Base-by-base conservation (phyloP, 2,888 invertebrate genomes). In the Protodeltote pygarga region DNA sequence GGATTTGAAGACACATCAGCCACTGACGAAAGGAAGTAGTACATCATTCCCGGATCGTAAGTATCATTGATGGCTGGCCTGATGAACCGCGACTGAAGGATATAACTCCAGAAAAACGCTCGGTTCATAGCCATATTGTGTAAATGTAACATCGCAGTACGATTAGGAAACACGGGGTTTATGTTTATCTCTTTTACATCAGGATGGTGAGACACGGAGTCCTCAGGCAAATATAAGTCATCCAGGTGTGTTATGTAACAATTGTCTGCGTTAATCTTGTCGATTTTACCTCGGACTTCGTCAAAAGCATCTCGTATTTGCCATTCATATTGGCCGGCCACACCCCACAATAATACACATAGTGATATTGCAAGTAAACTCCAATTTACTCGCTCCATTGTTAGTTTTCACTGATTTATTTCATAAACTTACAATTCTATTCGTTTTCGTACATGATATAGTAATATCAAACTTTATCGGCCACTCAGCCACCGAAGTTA, bases 11-110 rank as follows among this genome's bases (percentile, higher is more conserved):
- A 96, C 0, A 99, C 97, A 83, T 99, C 99, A 0, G 99, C 98
- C 0, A 98, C 97, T 0, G 98, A 96, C 0, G 98, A 98, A 27
- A 99, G 89, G 79, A 98, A 98, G 77, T 98, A 98, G 79, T 99
- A 99, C 97, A 98, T 98, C 95, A 99, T 97, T 39, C 99, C 99
- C 0, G 99, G 99, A 87, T 99, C 98, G 69, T 97, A 97, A 0
- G 97, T 97, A 73, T 97, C 97, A 78, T 97, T 97, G 13, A 97
- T 97, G 0, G 97, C 97, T 0, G 97, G 97, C 16, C 97, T 93
- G 65, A 97, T 97, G 71, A 97, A 97, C 57, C 98, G 93, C 15
- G 97, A 97, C 79, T 98, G 98, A 0, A 98, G 93, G 46, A 98
- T 97, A 69, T 97, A 98, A 83, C 98, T 98, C 96, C 97, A 98